Conservation (phyloP, 2,888 invertebrate species). For the Octodonta nipae region DNA sequence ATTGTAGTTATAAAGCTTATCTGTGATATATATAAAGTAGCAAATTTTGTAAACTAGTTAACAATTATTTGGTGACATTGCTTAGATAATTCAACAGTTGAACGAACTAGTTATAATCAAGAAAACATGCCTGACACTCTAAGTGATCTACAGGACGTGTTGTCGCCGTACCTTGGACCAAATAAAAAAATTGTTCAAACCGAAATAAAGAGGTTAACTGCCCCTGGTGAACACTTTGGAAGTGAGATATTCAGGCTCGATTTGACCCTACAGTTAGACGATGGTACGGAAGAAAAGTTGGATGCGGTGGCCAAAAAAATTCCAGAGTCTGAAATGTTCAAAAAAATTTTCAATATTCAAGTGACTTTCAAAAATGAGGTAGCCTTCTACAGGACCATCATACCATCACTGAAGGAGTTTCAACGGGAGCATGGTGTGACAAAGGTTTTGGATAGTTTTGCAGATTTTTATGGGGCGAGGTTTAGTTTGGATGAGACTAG, state of each 20-base stretch:
- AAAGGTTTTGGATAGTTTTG: slow-evolving; percentile 30
- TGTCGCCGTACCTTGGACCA: too few species aligned
- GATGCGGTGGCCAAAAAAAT: slow-evolving; percentile 12
- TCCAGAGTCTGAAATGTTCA: slow-evolving; percentile 4
- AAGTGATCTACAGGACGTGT: too few species aligned
- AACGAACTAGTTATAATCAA: too few species aligned
- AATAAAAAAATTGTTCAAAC: slow-evolving; percentile 2
- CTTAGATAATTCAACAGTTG: too few species aligned
- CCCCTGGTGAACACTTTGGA: slow-evolving; percentile 12
- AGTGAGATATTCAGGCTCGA: slow-evolving; percentile 12
- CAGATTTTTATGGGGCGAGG: slow-evolving; percentile 35
- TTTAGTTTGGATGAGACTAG: slow-evolving; percentile 8
- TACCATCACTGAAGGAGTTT: slow-evolving; percentile 32
- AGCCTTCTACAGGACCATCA: slow-evolving; percentile 35
- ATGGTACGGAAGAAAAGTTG: slow-evolving; percentile 9
- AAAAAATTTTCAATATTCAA: slow-evolving; percentile 26
- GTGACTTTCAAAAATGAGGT: slow-evolving; percentile 39
- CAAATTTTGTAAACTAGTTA: too few species aligned
- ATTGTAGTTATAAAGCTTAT: too few species aligned
- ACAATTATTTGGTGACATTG: too few species aligned
- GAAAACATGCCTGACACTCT: too few species aligned
- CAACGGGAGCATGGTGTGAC: slow-evolving; percentile 32
- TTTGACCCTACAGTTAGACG: slow-evolving; percentile 8
- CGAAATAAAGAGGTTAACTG: slow-evolving; percentile 7
- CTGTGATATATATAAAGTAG: too few species aligned